Evolutionary conservation across 2,113 vertebrate species (phyloP).

Genomic region (Casuarius casuarius): DNA sequence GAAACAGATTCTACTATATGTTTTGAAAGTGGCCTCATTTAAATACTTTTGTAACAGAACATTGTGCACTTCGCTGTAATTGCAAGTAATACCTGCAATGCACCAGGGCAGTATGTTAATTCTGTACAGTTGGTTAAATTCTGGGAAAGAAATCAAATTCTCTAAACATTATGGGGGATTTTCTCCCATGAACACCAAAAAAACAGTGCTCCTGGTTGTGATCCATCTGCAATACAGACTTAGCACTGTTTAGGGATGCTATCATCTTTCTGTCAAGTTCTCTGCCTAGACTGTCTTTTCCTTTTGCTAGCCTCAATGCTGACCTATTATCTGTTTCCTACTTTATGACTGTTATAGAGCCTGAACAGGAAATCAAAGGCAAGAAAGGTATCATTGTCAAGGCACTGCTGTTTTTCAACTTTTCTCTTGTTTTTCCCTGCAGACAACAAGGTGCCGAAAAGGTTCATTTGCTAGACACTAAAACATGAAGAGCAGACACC

Average conservation of each 20-base stretch:
- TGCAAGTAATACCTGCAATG: slow-evolving; percentile 48
- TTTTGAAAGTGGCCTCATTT: slow-evolving; percentile 53
- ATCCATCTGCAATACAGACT: neutral
- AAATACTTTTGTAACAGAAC: slow-evolving; percentile 51
- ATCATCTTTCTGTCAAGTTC: slow-evolving; percentile 50
- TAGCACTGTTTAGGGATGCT: slow-evolving; percentile 28
- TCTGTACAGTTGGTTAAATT: slow-evolving; percentile 63
- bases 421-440: slow-evolving; percentile 10
- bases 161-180: slow-evolving; percentile 27
- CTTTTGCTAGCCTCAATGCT: slow-evolving; percentile 32
- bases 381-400: slow-evolving; percentile 40
- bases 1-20: slow-evolving; percentile 29
- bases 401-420: slow-evolving; percentile 2
- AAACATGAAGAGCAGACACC: slow-evolving; percentile 17
- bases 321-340: slow-evolving; percentile 49
- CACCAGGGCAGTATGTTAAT: slow-evolving; percentile 44
- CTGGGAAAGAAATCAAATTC: slow-evolving; percentile 61
- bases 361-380: slow-evolving; percentile 55
- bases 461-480: slow-evolving; percentile 22
- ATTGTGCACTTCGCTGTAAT: slow-evolving; percentile 40
- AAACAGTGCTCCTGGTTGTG: neutral
- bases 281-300: slow-evolving; percentile 31
- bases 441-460: neutral
- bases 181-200: slow-evolving; percentile 38
- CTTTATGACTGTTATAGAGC: slow-evolving; percentile 30